Base-by-base conservation (phyloP, 1,140 invertebrate species). In the Protaetia brevitarsis region DNA sequence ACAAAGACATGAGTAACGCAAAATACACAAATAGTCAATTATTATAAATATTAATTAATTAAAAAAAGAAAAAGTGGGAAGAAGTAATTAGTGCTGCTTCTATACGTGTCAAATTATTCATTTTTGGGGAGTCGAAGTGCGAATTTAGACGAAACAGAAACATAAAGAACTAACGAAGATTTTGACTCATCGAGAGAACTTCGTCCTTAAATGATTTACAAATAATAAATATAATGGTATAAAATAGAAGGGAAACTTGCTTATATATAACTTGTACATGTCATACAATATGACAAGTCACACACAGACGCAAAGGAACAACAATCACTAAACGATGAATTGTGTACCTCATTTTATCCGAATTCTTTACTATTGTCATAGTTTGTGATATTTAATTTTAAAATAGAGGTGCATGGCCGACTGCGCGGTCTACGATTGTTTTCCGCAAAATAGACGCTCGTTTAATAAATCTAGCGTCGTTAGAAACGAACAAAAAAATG, bases 341-440 rank as follows among this genome's bases (percentile, higher is more conserved):
- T 59, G 57, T 59, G 57, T 59, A 59, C 57, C 57, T 59, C 57
- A 51, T 59, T 59, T 29, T 59, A 59, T 59, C 57, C 57, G 57
- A 59, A 59, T 59, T 59, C 57, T 59, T 59, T 59, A 27, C 57
- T 13, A 59, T 51, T 51, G 31, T 59, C 10, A 59, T 59, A 59
- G 29, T 59, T 59, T 59, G 57, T 59, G 57, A 59, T 59, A 59
- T 59, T 59, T 59, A 59, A 13, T 59, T 59, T 59, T 59, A 59
- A 34, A 28, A 29, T 29, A 31, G 57, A 31, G 57, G 57, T 59
- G 41, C 41, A 51, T 51, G 19, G 41, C 19, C 2, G 19, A n/a
- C n/a, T n/a, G 6, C 21, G 41, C 41, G 19, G 10, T 23, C 41
- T 51, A 23, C 41, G 13, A 51, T 13, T 23, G 26, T 51, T 19